Conservation (phyloP, 2,888 invertebrate species). For the Drosophila bunnanda region DNA sequence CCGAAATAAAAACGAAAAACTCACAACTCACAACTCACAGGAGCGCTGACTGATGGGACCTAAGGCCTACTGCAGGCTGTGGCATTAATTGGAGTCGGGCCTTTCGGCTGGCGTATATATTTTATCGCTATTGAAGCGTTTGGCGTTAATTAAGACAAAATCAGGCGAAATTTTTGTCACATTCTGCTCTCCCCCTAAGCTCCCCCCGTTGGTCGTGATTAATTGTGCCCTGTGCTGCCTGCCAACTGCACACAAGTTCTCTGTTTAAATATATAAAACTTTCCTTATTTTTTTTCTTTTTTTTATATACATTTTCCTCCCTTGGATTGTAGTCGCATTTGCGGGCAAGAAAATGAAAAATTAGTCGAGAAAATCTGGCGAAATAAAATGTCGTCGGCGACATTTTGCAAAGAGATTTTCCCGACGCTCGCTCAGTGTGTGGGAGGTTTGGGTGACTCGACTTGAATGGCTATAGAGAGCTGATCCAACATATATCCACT, state of each 20-base stretch:
- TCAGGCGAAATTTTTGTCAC: slow-evolving; percentile 83
- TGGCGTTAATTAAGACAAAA: slow-evolving; percentile 84
- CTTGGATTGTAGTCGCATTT: slow-evolving; percentile 44
- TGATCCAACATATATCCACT: slow-evolving; percentile 7
- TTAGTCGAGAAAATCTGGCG: slow-evolving; percentile 83
- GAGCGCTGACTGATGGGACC: slow-evolving; percentile 76
- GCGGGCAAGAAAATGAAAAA: slow-evolving; percentile 80
- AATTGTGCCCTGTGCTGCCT: slow-evolving; percentile 75
- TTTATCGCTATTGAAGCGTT: slow-evolving; percentile 84
- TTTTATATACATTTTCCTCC: slow-evolving; percentile 12
- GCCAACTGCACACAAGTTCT: slow-evolving; percentile 55
- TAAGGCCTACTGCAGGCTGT: slow-evolving; percentile 57
- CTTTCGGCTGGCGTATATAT: slow-evolving; percentile 78
- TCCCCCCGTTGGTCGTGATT: slow-evolving; percentile 63
- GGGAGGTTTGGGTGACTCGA: slow-evolving; percentile 34
- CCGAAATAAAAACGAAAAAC: slow-evolving; percentile 50
- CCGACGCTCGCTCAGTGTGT: slow-evolving; percentile 44
- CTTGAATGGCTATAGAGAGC: slow-evolving; percentile 9
- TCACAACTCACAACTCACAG: slow-evolving; percentile 8
- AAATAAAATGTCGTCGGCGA: slow-evolving; percentile 84
- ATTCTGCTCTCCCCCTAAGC: slow-evolving; percentile 53
- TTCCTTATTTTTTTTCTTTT: background rate
- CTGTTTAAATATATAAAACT: slow-evolving; percentile 19
- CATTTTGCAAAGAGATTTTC: slow-evolving; percentile 79
- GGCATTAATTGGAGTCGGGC: slow-evolving; percentile 82